phyloP scores from a whole-genome alignment of 2,888 invertebrate species.

The Lottia scabra region DNA sequence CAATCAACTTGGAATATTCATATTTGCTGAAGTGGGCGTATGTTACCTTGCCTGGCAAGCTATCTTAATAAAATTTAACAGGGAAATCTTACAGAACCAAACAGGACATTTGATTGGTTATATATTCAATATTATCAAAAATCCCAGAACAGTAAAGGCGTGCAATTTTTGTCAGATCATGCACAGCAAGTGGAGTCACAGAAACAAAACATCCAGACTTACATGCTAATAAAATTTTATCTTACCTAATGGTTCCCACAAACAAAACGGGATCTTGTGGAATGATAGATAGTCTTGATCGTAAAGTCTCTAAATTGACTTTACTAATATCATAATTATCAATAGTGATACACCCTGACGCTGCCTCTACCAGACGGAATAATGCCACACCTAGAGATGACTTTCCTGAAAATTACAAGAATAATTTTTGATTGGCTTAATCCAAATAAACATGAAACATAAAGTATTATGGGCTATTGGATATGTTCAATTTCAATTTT shows the following conservation, averaged over 20 bases:
- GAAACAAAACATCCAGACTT: background rate
- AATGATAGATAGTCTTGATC: conserved; percentile 71
- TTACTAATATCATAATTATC: conserved; percentile 72
- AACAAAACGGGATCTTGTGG: conserved; percentile 78
- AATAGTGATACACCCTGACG: conserved; percentile 72
- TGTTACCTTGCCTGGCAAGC: no score
- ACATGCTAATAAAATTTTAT: background rate
- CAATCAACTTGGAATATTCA: no score
- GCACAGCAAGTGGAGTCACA: background rate
- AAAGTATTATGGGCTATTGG: no score
- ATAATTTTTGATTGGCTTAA: background rate
- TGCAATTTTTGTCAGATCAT: no score
- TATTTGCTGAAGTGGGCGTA: no score
- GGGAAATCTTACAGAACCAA: no score
- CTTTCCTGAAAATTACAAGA: conserved; percentile 70
- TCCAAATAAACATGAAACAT: background rate
- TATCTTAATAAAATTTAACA: no score
- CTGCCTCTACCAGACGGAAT: conserved; percentile 75
- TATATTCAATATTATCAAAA: no score
- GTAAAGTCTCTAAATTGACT: conserved; percentile 71
- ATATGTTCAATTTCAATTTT: no score
- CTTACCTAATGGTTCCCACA: conserved; percentile 73
- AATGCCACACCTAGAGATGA: conserved; percentile 74
- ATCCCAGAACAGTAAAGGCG: no score
- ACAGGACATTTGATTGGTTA: no score